Evolutionary conservation across 2,113 vertebrate species (phyloP).

Genomic region (Leiothrix lutea): DNA sequence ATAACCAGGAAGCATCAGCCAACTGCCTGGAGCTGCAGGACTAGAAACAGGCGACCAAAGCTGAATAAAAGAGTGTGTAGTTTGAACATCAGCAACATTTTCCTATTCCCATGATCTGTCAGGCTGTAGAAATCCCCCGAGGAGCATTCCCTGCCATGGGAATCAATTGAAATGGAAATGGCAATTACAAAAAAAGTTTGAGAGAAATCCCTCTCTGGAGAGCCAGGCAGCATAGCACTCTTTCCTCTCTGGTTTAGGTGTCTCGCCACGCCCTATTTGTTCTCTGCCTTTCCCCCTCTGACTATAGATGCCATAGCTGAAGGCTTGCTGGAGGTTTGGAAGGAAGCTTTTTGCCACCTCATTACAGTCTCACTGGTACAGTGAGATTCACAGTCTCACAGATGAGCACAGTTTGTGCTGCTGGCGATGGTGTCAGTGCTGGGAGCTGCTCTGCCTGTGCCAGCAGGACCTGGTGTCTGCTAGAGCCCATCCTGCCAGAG

Average conservation of each 20-base stretch:
- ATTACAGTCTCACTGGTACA: neutral
- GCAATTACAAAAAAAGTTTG: neutral
- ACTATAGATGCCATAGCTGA: neutral
- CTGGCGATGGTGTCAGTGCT: neutral
- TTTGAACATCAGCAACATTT: neutral
- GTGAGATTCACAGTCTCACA: no score
- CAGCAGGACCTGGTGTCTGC: neutral
- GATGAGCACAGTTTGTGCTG: neutral
- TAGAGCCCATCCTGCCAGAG: neutral
- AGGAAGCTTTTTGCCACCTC: neutral
- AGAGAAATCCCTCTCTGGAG: neutral
- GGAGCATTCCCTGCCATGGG: slow-evolving; percentile 24
- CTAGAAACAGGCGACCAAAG: neutral
- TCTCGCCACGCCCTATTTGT: neutral
- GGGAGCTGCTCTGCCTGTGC: neutral
- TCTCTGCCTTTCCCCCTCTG: neutral
- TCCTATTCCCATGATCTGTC: slow-evolving; percentile 28
- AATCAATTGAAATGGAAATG: slow-evolving; percentile 45
- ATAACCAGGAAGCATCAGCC: neutral
- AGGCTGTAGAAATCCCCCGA: slow-evolving; percentile 28
- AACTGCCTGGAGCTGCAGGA: neutral
- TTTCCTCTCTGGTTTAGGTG: neutral
- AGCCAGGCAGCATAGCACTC: neutral
- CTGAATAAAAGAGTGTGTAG: neutral
- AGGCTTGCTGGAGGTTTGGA: neutral